A percentile compares a stretch with the other conserved stretches of the same genome.
Evolutionary conservation across 2,113 vertebrate genomes (phyloP).

Genomic region (Ceyx melanurus): DNA sequence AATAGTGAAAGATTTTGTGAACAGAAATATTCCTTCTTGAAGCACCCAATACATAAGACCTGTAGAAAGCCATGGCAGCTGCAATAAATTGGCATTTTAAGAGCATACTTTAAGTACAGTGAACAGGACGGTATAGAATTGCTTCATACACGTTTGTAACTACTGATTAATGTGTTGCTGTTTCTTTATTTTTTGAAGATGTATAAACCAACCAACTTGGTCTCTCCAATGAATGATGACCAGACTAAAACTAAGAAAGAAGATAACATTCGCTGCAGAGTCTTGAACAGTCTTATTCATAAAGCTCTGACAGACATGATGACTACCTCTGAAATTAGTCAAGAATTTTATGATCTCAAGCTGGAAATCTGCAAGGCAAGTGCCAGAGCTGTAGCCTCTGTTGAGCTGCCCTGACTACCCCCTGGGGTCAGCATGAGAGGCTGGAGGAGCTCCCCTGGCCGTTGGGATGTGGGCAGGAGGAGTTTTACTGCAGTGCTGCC

Average conservation of each 20-base stretch:
- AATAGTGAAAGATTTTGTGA: not conserved
- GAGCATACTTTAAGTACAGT: not conserved
- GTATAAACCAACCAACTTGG: conserved; percentile 14
- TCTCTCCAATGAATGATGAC: conserved; percentile 8
- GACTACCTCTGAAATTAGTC: conserved; percentile 73
- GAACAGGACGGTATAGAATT: not conserved
- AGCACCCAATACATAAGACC: not conserved
- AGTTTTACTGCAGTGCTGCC: not conserved
- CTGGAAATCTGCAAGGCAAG: conserved; percentile 84
- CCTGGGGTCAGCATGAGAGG: rapidly evolving
- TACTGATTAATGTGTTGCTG: not conserved
- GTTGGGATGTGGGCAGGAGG: not conserved
- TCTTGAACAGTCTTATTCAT: conserved; percentile 76
- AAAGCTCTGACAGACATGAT: conserved; percentile 78
- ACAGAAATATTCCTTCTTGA: not conserved
- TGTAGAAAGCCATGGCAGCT: not conserved
- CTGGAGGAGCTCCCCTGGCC: not conserved
- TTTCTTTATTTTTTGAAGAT: conserved; percentile 29
- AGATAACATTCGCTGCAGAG: conserved; percentile 71
- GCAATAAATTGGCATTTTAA: not conserved
- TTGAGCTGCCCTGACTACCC: rapidly evolving
- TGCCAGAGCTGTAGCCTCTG: not conserved
- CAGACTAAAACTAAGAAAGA: conserved; percentile 63
- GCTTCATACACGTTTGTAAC: not conserved
- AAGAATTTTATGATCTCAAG: conserved; percentile 76